These are phyloP conservation scores for Neolamprologus kungweensis DNA, from an alignment of 2,113 vertebrate species.

Conservation along the genomic window DNA sequence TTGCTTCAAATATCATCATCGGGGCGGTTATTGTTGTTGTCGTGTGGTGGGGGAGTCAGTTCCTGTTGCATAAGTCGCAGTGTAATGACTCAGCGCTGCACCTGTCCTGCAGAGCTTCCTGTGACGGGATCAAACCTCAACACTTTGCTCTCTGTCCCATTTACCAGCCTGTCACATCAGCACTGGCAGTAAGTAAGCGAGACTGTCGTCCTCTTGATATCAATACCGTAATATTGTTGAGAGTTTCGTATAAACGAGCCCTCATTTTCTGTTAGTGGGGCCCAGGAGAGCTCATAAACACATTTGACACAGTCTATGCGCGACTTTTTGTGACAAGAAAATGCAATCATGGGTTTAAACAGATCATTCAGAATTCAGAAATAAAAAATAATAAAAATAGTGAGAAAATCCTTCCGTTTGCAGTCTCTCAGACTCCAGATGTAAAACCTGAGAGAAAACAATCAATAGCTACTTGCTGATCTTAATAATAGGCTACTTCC, in stretches of 20 bases:
- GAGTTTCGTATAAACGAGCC: neutral
- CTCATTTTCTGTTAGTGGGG: neutral
- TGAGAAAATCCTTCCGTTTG: neutral
- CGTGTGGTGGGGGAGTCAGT: slow-evolving; percentile 30
- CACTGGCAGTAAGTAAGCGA: neutral
- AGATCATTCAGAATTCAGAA: neutral
- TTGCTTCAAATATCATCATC: neutral
- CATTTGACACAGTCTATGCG: neutral
- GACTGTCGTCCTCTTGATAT: neutral
- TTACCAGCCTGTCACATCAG: neutral
- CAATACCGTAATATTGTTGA: neutral
- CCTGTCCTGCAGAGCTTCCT: slow-evolving; percentile 60
- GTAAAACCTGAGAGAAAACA: neutral
- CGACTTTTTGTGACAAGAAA: neutral
- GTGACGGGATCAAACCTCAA: slow-evolving; percentile 35
- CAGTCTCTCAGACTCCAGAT: neutral
- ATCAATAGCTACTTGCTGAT: neutral
- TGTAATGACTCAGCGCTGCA: slow-evolving; percentile 76
- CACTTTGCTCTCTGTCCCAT: neutral
- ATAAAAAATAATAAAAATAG: neutral
- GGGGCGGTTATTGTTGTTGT: neutral
- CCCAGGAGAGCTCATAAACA: neutral
- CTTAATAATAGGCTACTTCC: neutral
- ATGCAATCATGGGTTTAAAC: neutral
- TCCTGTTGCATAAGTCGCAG: slow-evolving; percentile 65